Percentiles rank a stretch among this genome's conserved stretches.
Evolutionary conservation across 2,888 invertebrate species (phyloP).

Genomic region (Orthosia gracilis): DNA sequence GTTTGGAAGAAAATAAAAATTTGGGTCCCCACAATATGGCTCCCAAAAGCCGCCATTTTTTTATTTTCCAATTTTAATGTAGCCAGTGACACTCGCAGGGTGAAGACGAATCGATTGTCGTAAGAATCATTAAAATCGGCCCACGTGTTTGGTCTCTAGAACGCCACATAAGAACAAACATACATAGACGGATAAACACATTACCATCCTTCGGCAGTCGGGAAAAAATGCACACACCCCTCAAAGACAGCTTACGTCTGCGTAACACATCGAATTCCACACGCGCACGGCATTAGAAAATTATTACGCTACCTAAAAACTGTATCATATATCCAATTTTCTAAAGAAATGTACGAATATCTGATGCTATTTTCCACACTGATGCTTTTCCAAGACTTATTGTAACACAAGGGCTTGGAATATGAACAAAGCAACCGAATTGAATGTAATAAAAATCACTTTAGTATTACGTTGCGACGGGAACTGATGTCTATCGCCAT

Average conservation of each 20-base stretch:
- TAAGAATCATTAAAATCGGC: too few species aligned
- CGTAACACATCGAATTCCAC: conserved; percentile 40
- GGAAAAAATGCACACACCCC: conserved; percentile 18
- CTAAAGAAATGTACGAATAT: conserved; percentile 71
- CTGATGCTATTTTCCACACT: conserved; percentile 80
- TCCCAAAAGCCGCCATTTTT: too few species aligned
- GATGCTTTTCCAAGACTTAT: conserved; percentile 78
- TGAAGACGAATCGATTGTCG: too few species aligned
- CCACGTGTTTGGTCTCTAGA: too few species aligned
- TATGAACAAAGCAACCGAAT: conserved; percentile 89
- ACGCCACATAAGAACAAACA: too few species aligned
- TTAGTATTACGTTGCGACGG: conserved; percentile 87
- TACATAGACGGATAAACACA: too few species aligned
- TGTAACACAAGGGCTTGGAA: conserved; percentile 80
- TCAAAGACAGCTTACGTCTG: conserved; percentile 2
- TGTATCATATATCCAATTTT: conserved; percentile 68
- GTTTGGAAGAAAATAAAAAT: too few species aligned
- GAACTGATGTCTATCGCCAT: conserved; percentile 89
- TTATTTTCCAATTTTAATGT: too few species aligned
- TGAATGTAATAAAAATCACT: conserved; percentile 91
- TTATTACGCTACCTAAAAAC: conserved; percentile 66
- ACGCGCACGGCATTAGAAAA: conserved; percentile 58
- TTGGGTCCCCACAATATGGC: too few species aligned
- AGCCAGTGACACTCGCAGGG: too few species aligned
- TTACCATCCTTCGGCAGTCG: too few species aligned